phyloP scores from a whole-genome alignment of 2,888 invertebrate species.

The Diplazon laetatorius region DNA sequence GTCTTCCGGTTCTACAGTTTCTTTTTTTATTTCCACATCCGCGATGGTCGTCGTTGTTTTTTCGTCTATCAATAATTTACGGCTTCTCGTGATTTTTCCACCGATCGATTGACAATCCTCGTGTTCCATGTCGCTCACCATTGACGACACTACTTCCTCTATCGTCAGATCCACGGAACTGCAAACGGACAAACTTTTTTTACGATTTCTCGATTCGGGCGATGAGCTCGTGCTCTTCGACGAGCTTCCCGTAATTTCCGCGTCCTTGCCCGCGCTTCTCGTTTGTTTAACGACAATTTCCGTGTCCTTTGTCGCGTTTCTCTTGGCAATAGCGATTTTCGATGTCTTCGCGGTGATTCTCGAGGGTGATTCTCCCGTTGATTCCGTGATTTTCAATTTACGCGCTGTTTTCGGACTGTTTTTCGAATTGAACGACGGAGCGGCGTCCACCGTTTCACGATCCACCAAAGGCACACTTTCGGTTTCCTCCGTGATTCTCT shows the following conservation, averaged over 20 bases:
- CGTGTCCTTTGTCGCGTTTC: slow-evolving; percentile 69
- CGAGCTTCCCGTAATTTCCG: slow-evolving; percentile 31
- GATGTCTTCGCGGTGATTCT: no score
- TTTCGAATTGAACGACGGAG: slow-evolving; percentile 66
- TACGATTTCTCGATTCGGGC: slow-evolving; percentile 51
- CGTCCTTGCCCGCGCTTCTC: slow-evolving; percentile 64
- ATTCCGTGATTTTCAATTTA: slow-evolving; percentile 70
- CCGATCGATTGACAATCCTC: slow-evolving; percentile 71
- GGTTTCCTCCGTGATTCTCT: slow-evolving; percentile 61
- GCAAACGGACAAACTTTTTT: slow-evolving; percentile 61
- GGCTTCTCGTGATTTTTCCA: slow-evolving; percentile 73
- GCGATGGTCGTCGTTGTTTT: slow-evolving; percentile 57
- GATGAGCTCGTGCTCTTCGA: slow-evolving; percentile 30
- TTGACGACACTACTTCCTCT: slow-evolving; percentile 80
- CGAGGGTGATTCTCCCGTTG: slow-evolving; percentile 68
- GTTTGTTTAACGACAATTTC: slow-evolving; percentile 58
- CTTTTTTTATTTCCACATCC: slow-evolving; percentile 69
- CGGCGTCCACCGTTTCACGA: slow-evolving; percentile 63
- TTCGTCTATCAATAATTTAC: slow-evolving; percentile 74
- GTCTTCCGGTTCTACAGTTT: no score
- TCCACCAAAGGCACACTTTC: slow-evolving; percentile 65
- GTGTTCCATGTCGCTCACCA: slow-evolving; percentile 75
- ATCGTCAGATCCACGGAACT: slow-evolving; percentile 79
- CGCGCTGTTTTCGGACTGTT: slow-evolving; percentile 74
- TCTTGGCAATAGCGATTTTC: slow-evolving; percentile 67